These are phyloP conservation scores for Brachypalpus laphriformis DNA, from an alignment of 2,888 invertebrate species.

Conservation along the genomic window DNA sequence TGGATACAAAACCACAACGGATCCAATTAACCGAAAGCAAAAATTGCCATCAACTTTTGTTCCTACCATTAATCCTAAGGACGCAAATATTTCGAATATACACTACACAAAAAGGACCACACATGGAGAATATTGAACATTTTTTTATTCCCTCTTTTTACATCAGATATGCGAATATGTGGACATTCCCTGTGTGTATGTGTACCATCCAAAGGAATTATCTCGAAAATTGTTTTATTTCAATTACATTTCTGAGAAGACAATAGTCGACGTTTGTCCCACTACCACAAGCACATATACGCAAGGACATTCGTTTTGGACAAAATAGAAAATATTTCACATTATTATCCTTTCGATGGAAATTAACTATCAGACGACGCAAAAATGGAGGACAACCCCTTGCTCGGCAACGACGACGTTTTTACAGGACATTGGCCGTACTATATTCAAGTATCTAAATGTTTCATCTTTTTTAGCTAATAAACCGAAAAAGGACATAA, in stretches of 20 bases:
- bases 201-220: slow-evolving; percentile 44
- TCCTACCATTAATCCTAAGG: slow-evolving; percentile 38
- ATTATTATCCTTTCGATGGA: slow-evolving; percentile 68
- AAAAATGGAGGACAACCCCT: slow-evolving; percentile 35
- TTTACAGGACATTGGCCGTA: slow-evolving; percentile 41
- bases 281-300: neutral
- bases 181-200: slow-evolving; percentile 26
- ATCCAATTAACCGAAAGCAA: slow-evolving; percentile 63
- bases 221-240: slow-evolving; percentile 64
- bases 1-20: slow-evolving; percentile 51
- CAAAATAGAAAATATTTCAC: slow-evolving; percentile 60
- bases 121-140: slow-evolving; percentile 49
- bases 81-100: slow-evolving; percentile 32
- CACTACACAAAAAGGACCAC: slow-evolving; percentile 8
- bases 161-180: slow-evolving; percentile 44
- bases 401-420: slow-evolving; percentile 10
- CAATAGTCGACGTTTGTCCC: slow-evolving; percentile 37
- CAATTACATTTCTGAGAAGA: slow-evolving; percentile 48
- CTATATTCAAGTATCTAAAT: slow-evolving; percentile 57
- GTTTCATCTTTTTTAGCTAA: slow-evolving; percentile 68
- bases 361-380: slow-evolving; percentile 66
- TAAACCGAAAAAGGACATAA: slow-evolving; percentile 62
- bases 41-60: slow-evolving; percentile 53
- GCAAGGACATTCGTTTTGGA: slow-evolving; percentile 35
- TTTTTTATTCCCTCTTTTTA: slow-evolving; percentile 55